Base-by-base conservation (phyloP, 1,140 invertebrate genomes). In the Eumeta japonica region DNA sequence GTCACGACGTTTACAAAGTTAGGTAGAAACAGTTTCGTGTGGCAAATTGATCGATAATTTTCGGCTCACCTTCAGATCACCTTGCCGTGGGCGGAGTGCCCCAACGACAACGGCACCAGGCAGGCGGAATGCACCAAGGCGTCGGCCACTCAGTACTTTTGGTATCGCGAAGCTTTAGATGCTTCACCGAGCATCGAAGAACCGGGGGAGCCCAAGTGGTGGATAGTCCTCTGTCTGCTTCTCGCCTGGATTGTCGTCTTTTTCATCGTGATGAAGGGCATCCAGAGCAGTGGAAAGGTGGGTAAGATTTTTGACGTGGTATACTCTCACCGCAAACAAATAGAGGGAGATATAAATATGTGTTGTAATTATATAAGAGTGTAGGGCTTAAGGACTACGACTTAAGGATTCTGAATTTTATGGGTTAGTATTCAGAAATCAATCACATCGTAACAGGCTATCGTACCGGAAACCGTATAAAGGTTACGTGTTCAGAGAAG, bases 221-320 rank as follows among this genome's bases (percentile, higher is more conserved):
- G 95, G 89, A 92, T 98, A 52, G 89, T 92, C 0, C 60, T 94
- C 3, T 96, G 94, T 64, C 81, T 99, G 11, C 70, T 97, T 19
- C 74, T 97, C 9, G 90, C 94, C 32, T 99, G 96, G 96, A 75
- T 90, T 39, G 79, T 97, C 35, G 92, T 98, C 10, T 98, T 96
- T 77, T 89, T 94, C 59, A 97, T 96, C 59, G 92, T 98, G 2
- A 96, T 95, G 91, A 94, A 95, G 74, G 96, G 96, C 29, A 97
- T 98, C 46, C 94, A 97, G 72, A 94, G 91, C 49, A 96, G 93
- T 43, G 95, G 95, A 62, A 98, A 97, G 81, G 94, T 94, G 67
- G 62, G 55, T 33, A 16, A 9, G 28, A 7, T 33, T 7, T 33
- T 33, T 24, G 5, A 7, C n/a, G n/a, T 24, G n/a, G 20, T 24